Conservation (phyloP, 2,113 vertebrate genomes). For the Dermatemys mawii region DNA sequence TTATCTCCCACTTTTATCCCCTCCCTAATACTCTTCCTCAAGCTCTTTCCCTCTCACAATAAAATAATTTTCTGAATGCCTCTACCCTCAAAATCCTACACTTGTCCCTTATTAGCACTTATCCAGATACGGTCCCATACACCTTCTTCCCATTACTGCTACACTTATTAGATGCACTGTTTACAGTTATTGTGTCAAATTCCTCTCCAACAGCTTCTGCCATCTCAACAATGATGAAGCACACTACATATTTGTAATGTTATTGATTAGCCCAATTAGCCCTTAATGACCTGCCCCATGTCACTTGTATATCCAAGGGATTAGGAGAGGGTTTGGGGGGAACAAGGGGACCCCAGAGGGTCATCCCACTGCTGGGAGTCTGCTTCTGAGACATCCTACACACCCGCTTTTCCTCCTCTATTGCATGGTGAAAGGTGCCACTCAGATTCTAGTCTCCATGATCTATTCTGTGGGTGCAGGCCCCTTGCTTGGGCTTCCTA, state of each 20-base stretch:
- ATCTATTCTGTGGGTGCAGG: neutral
- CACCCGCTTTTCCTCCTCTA: neutral
- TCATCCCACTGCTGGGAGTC: neutral
- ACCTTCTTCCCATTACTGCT: neutral
- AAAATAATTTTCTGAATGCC: neutral
- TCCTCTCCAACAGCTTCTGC: neutral
- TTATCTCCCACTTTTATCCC: neutral
- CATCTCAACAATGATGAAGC: neutral
- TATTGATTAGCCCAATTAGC: conserved; percentile 6
- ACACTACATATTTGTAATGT: neutral
- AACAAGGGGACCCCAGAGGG: neutral
- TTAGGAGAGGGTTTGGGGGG: rapidly evolving
- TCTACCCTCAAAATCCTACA: neutral
- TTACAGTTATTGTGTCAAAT: neutral
- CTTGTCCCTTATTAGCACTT: neutral
- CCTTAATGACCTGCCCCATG: neutral
- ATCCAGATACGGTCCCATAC: neutral
- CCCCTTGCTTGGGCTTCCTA: neutral
- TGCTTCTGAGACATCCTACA: neutral
- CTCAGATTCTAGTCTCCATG: neutral
- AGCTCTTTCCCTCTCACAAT: neutral
- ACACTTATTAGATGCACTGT: neutral
- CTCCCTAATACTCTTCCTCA: neutral
- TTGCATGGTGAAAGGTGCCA: neutral
- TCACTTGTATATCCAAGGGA: neutral